phyloP scores from a whole-genome alignment of 1,140 invertebrate species.

The Drosophila carrolli region DNA sequence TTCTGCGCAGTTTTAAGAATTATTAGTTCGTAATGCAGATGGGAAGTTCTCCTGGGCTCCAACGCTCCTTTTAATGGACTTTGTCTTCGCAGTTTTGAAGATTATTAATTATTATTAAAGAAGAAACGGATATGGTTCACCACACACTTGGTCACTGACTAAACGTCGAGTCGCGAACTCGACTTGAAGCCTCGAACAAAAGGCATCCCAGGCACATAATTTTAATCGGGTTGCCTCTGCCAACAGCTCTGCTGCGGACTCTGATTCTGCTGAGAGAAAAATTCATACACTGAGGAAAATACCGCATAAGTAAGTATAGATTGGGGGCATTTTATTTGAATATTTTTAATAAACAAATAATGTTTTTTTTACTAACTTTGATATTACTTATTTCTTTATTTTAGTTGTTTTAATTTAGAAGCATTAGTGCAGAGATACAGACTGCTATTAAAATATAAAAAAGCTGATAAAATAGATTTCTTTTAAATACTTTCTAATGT shows the following conservation, averaged over 20 bases:
- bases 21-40: background rate
- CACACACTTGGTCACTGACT: conserved; percentile 69
- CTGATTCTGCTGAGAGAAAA: conserved; percentile 18
- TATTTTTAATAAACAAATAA: no score
- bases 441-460: no score
- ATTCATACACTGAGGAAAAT: conserved; percentile 25
- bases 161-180: conserved; percentile 56
- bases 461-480: no score
- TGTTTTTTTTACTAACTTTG: no score
- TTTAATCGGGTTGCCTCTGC: conserved; percentile 61
- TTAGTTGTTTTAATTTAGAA: no score
- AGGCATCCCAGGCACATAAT: conserved; percentile 34
- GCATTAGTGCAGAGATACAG: no score
- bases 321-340: background rate
- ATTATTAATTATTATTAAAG: background rate
- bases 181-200: conserved; percentile 80
- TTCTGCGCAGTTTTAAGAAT: conserved; percentile 5
- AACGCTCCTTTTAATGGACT: conserved; percentile 23
- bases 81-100: conserved; percentile 13
- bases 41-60: no score
- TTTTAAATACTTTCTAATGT: no score
- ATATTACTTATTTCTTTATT: no score
- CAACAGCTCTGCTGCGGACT: conserved; percentile 31
- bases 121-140: conserved; percentile 36
- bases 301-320: fast-evolving